phyloP scores from a whole-genome alignment of 2,888 invertebrate genomes.

The Thera britannica region DNA sequence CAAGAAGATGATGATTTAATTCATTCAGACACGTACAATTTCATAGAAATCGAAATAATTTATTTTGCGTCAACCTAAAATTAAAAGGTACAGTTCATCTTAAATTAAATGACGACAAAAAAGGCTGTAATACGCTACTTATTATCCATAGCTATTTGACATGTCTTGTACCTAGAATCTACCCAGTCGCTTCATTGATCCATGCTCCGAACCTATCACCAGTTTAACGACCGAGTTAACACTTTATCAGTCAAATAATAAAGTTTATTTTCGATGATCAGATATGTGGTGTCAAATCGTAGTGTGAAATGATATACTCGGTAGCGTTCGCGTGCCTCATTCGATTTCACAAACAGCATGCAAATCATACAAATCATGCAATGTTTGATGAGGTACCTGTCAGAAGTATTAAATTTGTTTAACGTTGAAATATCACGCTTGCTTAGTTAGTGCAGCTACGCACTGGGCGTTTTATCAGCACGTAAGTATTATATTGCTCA shows the following conservation, averaged over 20 bases:
- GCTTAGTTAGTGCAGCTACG: not conserved
- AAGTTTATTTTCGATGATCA: constrained; percentile 52
- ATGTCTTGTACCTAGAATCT: too few relatives aligned
- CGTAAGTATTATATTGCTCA: too few relatives aligned
- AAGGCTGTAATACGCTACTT: too few relatives aligned
- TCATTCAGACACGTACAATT: too few relatives aligned
- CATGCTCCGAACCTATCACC: not conserved
- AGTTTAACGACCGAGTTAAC: constrained; percentile 13
- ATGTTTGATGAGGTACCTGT: constrained; percentile 63
- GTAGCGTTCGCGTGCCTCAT: constrained; percentile 64
- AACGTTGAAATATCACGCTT: constrained; percentile 44
- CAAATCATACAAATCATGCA: constrained; percentile 56
- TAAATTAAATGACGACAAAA: too few relatives aligned
- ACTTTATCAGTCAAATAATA: constrained; percentile 39
- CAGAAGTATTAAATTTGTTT: constrained; percentile 67
- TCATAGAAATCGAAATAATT: too few relatives aligned
- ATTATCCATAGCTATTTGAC: too few relatives aligned
- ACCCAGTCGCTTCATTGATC: not conserved
- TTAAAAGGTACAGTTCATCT: too few relatives aligned
- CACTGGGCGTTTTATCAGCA: not conserved
- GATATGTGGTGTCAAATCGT: constrained; percentile 70
- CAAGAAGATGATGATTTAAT: too few relatives aligned
- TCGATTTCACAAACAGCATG: constrained; percentile 66
- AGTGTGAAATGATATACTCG: constrained; percentile 78
- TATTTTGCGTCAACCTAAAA: too few relatives aligned